These are phyloP conservation scores for Myotis yumanensis DNA, from an alignment of 2,113 vertebrate genomes.

Conservation along the genomic window DNA sequence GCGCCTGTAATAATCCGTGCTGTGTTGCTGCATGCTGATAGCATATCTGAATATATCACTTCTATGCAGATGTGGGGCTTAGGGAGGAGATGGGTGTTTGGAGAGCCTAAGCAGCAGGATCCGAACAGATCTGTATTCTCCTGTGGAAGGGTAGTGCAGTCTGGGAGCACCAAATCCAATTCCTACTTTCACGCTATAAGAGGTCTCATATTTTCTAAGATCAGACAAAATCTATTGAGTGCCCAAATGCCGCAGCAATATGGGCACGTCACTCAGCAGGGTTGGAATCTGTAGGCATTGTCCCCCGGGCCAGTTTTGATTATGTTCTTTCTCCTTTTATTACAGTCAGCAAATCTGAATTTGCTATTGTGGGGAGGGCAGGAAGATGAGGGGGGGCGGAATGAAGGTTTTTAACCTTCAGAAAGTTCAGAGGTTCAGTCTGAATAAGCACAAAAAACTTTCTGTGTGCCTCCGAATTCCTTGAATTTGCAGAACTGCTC, in stretches of 20 bases:
- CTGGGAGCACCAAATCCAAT: constrained; percentile 71
- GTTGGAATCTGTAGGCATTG: constrained; percentile 72
- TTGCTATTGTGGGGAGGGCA: constrained; percentile 72
- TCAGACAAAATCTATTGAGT: constrained; percentile 72
- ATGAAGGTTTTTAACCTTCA: constrained; percentile 78
- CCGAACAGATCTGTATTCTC: constrained; percentile 67
- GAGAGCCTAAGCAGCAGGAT: background rate
- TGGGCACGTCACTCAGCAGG: constrained; percentile 68
- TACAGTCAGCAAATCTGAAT: constrained; percentile 80
- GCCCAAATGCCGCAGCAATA: constrained; percentile 57
- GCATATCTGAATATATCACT: constrained; percentile 8
- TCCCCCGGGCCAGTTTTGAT: constrained; percentile 79
- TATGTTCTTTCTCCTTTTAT: constrained; percentile 78
- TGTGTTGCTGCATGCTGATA: background rate
- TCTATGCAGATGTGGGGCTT: constrained; percentile 29
- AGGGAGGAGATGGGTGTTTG: constrained; percentile 52
- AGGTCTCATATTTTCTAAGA: constrained; percentile 74
- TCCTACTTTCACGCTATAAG: constrained; percentile 68
- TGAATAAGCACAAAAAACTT: constrained; percentile 80
- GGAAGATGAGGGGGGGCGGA: constrained; percentile 43
- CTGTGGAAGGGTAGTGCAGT: constrained; percentile 55
- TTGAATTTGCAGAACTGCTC: constrained; percentile 71
- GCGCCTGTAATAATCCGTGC: background rate
- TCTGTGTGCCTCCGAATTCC: constrained; percentile 55
- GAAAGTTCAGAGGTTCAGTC: constrained; percentile 77